These are phyloP conservation scores for Hippocampus mohnikei DNA, from an alignment of 2,113 vertebrate genomes.

Conservation along the genomic window DNA sequence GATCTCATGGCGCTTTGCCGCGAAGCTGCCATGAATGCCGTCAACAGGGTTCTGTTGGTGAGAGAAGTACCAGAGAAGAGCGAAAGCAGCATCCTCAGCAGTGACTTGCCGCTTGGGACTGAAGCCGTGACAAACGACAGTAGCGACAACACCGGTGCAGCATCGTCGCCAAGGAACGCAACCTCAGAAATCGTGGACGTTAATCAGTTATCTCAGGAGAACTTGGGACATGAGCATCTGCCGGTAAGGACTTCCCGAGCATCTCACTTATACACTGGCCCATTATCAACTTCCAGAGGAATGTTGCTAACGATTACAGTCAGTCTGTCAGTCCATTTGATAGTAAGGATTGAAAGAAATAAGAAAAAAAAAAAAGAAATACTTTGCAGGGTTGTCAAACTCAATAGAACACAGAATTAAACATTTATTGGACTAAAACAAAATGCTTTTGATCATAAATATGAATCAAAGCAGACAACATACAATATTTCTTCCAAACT, in stretches of 20 bases:
- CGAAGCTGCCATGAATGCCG: slow-evolving; percentile 85
- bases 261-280: background rate
- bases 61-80: background rate
- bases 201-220: background rate
- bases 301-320: no score
- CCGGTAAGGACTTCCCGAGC: slow-evolving; percentile 30
- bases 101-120: slow-evolving; percentile 12
- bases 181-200: background rate
- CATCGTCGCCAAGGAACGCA: background rate
- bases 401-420: no score
- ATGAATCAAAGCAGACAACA: no score
- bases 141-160: background rate
- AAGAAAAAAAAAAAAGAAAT: no score
- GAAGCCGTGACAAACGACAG: background rate
- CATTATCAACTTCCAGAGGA: no score
- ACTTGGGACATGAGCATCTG: background rate
- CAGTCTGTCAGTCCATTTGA: no score
- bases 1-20: slow-evolving; percentile 93
- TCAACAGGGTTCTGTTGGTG: slow-evolving; percentile 78
- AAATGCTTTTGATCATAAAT: no score
- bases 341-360: no score
- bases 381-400: no score
- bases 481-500: no score
- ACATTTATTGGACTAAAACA: no score
- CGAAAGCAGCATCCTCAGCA: background rate